A percentile compares a stretch with the other conserved stretches of the same genome.
Conservation (phyloP, 2,888 invertebrate species). For the Melangyna quadrimaculata region DNA sequence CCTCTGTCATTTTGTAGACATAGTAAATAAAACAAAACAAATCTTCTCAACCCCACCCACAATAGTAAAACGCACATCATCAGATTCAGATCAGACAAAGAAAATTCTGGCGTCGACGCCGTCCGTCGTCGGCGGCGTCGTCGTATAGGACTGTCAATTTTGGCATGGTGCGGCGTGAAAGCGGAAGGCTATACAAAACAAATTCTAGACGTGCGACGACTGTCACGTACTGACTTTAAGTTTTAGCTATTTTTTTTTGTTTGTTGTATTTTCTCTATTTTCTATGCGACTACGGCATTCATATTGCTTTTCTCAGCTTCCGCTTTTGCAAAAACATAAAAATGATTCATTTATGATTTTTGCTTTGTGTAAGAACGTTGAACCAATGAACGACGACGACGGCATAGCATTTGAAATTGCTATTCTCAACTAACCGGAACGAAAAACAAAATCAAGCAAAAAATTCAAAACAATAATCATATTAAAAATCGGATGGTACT, state of each 20-base stretch:
- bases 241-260: constrained; percentile 21
- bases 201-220: constrained; percentile 61
- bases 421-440: background rate
- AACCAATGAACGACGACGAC: too few relatives aligned
- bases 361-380: background rate
- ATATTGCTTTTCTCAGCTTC: constrained; percentile 8
- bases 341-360: constrained; percentile 29
- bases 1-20: constrained; percentile 44
- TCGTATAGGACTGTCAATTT: background rate
- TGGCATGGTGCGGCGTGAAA: background rate
- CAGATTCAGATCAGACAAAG: background rate
- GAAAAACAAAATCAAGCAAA: background rate
- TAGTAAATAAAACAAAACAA: constrained; percentile 7
- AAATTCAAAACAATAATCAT: background rate
- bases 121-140: background rate
- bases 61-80: constrained; percentile 20
- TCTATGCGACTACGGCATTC: constrained; percentile 45
- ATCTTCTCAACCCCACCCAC: constrained; percentile 17
- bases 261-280: too few relatives aligned
- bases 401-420: background rate
- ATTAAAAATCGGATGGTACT: background rate
- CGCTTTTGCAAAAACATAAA: constrained; percentile 3
- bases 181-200: constrained; percentile 46
- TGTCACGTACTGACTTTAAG: constrained; percentile 56
- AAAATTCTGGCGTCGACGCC: background rate